A percentile compares a stretch with the other conserved stretches of the same genome.
phyloP scores from a whole-genome alignment of 2,888 invertebrate species.

The Hemistola chrysoprasaria region DNA sequence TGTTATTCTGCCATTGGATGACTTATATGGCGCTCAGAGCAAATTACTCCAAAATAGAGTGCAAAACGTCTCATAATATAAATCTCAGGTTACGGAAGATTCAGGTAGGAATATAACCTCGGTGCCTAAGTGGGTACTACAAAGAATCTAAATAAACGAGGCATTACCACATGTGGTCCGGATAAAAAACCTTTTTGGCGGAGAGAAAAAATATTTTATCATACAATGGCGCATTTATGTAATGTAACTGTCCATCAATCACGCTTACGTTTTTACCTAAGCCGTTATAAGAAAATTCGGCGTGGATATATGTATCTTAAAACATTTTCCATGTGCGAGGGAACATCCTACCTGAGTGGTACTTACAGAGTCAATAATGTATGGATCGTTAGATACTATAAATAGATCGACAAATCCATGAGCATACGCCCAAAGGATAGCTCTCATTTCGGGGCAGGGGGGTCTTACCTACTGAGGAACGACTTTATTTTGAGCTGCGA shows the following conservation, averaged over 20 bases:
- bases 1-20: too few species aligned
- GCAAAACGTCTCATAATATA: too few species aligned
- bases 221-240: conserved; percentile 38
- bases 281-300: conserved; percentile 39
- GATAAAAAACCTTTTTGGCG: conserved; percentile 29
- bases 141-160: conserved; percentile 15
- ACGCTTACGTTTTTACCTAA: conserved; percentile 34
- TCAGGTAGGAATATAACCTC: conserved; percentile 2
- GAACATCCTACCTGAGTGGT: conserved; percentile 12
- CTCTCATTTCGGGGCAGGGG: too few species aligned
- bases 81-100: background rate
- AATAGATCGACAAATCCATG: too few species aligned
- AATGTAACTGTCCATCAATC: conserved; percentile 48
- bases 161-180: conserved; percentile 28
- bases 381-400: conserved; percentile 5
- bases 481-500: too few species aligned
- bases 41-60: too few species aligned
- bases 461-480: too few species aligned
- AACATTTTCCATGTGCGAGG: conserved; percentile 21
- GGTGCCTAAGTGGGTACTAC: conserved; percentile 4
- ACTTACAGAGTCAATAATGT: conserved; percentile 5
- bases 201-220: conserved; percentile 39
- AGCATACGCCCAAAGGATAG: too few species aligned
- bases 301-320: conserved; percentile 23
- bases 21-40: too few species aligned